These are phyloP conservation scores for Myripristis murdjan DNA, from an alignment of 2,797 vertebrate species.

Conservation along the genomic window DNA sequence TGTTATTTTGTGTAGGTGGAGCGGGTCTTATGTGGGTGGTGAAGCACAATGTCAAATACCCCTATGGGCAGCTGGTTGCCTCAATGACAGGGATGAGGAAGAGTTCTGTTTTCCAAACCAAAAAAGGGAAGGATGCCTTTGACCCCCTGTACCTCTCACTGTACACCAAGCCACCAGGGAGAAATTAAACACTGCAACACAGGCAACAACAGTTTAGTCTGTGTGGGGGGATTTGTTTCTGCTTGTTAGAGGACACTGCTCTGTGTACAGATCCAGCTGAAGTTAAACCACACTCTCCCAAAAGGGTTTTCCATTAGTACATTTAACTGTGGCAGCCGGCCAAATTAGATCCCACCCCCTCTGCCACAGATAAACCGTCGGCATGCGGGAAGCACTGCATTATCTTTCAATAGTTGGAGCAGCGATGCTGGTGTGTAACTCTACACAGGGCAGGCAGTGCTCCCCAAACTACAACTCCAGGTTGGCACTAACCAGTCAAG, in stretches of 20 bases:
- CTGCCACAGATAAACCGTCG: no score
- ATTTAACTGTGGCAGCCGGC: no score
- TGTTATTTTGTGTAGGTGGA: not conserved
- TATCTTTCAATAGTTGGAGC: not conserved
- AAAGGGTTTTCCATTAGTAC: no score
- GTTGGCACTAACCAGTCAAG: not conserved
- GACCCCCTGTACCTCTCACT: not conserved
- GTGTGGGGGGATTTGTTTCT: not conserved
- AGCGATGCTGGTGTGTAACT: not conserved
- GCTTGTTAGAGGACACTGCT: slow-evolving; percentile 5
- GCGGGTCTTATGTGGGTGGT: slow-evolving; percentile 21
- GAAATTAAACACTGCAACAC: slow-evolving; percentile 1
- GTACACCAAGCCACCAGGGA: not conserved
- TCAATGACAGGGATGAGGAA: not conserved
- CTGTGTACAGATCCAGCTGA: not conserved
- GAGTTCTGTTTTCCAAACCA: slow-evolving; percentile 15
- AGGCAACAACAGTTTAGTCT: not conserved
- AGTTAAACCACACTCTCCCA: not conserved
- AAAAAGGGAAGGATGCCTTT: slow-evolving; percentile 20
- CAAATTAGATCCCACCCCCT: no score
- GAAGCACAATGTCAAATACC: slow-evolving; percentile 13
- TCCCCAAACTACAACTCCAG: not conserved
- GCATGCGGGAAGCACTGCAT: no score
- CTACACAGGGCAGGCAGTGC: slow-evolving; percentile 14
- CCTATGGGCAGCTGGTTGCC: slow-evolving; percentile 28